Base-by-base conservation (phyloP, 2,888 invertebrate species). In the Spilarctia lutea region DNA sequence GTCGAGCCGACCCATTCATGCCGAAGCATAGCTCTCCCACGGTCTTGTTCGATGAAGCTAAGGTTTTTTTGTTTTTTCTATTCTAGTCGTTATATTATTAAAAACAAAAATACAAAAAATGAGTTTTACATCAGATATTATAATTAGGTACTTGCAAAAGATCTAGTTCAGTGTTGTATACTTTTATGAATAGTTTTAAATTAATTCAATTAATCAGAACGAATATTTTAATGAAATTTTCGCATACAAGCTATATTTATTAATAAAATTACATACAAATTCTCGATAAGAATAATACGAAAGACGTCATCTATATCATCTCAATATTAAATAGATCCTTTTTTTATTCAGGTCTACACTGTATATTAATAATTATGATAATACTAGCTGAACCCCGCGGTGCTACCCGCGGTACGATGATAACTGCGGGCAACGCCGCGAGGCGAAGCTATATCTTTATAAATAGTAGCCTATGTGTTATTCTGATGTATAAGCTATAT, bases 21-120 rank as follows among this genome's bases (percentile, higher is more conserved):
- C n/a, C n/a, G n/a, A n/a, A n/a, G n/a, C n/a, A n/a, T n/a, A n/a
- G n/a, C n/a, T n/a, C n/a, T n/a, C n/a, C n/a, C n/a, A n/a, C n/a
- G n/a, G 68, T 71, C 71, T 65, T 10, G 42, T 69, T 48, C 27
- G 27, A 68, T 70, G 69, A 18, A 18, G 35, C 35, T 56, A 69
- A 39, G 56, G 52, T n/a, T n/a, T 63, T 30, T 18, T 27, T 30
- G 16, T 63, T n/a, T 27, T 60, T 13, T 18, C 30, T 18, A 63
- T 63, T 63, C 30, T 4, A 18, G 2, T 3, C 30, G 3, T 30
- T 30, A 18, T 30, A 30, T 30, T 48, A 4, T 18, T 16, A 30
- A 30, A 30, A 63, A 30, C 27, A 10, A 60, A 60, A 27, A 56
- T 56, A n/a, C 11, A 60, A 60, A 27, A 27, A 60, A 60, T 27